Base-by-base conservation (phyloP, 1,140 invertebrate genomes). In the Bombyx mandarina region DNA sequence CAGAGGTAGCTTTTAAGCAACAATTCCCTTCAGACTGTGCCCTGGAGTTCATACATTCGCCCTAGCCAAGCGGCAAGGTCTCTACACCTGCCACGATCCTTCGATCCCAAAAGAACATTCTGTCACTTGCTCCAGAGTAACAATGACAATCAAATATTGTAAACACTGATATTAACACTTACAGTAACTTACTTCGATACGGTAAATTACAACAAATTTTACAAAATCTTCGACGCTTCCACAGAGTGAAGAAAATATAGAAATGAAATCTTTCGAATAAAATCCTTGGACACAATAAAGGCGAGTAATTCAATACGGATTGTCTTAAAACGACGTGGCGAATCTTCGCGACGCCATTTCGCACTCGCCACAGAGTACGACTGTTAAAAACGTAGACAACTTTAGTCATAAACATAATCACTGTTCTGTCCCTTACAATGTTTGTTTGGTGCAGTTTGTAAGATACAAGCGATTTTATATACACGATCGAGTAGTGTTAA, bases 381-480 rank as follows among this genome's bases (percentile, higher is more conserved):
- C 72, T 66, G 76, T 79, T 80, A 72, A 71, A 56, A 68, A 73
- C 66, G 65, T 66, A 53, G 26, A 35, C 64, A 85, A 85, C 77
- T 85, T 85, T 71, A 48, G 65, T 77, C 72, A 84, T 84, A 79
- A 84, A 73, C 79, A 80, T 85, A 82, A 80, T 85, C 82, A 73
- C 78, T 72, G 77, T 58, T 66, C 65, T 69, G 71, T 71, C 69
- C 75, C 70, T 78, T 35, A 8, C n/a, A 35, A 51, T 26, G 18
- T 22, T 10, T 10, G 18, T 51, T 35, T 51, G 50, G 50, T 51
- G 42, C 18, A 51, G 42, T 51, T 35, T 51, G 9, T 26, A 9
- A 26, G 42, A 10, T 26, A 35, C 8, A 1, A 51, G 50, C 50
- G 22, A 47, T 35, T 51, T 35, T 26, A 51, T 7, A 1, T 35